Conservation (phyloP, 2,113 vertebrate species). For the Myotis davidii region DNA sequence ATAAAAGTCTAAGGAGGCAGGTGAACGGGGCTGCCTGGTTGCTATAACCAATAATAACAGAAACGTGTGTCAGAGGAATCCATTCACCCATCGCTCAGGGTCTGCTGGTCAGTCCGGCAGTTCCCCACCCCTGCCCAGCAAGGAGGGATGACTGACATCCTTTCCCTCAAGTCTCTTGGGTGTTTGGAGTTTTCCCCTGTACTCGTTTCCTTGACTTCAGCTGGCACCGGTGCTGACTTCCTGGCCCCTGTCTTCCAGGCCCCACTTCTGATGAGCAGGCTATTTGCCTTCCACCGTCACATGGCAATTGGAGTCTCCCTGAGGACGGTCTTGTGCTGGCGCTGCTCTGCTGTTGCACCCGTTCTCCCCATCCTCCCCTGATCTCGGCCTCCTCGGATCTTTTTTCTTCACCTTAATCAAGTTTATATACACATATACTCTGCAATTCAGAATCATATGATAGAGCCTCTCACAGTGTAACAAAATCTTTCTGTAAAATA, state of each 20-base stretch:
- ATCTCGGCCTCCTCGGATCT: not conserved
- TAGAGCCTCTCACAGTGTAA: slow-evolving; percentile 87
- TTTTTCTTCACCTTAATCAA: slow-evolving; percentile 86
- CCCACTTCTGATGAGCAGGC: not conserved
- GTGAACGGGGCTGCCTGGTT: no score
- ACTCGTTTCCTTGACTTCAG: not conserved
- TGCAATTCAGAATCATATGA: slow-evolving; percentile 88
- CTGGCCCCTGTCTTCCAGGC: not conserved
- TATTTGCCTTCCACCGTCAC: not conserved
- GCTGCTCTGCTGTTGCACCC: no score
- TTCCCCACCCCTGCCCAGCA: no score
- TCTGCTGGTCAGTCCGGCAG: no score
- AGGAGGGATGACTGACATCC: not conserved
- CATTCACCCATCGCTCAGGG: no score
- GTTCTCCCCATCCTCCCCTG: not conserved
- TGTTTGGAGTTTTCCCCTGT: not conserved
- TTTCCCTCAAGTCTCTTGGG: not conserved
- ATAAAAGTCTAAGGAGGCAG: no score
- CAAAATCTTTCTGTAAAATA: slow-evolving; percentile 88
- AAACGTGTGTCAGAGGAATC: no score
- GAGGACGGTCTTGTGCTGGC: not conserved
- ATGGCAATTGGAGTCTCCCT: not conserved
- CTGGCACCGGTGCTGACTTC: not conserved
- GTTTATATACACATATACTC: slow-evolving; percentile 87
- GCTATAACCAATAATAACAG: no score